Percentiles rank a stretch among this genome's conserved stretches.
Evolutionary conservation across 2,113 vertebrate genomes (phyloP).

Genomic region (Gorsachius goisagi): DNA sequence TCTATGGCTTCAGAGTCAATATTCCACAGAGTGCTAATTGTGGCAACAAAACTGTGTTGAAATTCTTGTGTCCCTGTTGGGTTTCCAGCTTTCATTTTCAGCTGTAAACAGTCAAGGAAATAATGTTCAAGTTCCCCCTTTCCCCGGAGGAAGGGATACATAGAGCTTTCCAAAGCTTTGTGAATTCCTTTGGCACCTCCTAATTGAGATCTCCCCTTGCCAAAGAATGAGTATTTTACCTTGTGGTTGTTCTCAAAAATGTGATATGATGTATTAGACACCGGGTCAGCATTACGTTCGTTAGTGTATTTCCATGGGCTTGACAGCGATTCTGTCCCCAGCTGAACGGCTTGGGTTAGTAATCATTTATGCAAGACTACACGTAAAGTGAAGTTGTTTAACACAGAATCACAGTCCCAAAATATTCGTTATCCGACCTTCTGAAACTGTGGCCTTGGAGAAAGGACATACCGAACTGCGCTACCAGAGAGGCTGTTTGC

Average conservation of each 20-base stretch:
- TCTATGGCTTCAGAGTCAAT: not conserved
- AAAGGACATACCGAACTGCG: not conserved
- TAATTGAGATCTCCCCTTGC: not conserved
- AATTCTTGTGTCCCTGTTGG: not conserved
- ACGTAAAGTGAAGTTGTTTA: not conserved
- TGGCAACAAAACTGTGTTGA: not conserved
- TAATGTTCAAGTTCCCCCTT: not conserved
- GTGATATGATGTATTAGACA: not conserved
- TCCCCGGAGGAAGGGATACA: not conserved
- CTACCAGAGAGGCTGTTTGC: not conserved
- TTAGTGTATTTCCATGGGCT: not conserved
- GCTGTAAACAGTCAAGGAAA: conserved; percentile 1
- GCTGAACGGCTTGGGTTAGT: not conserved
- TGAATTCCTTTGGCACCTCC: conserved; percentile 37
- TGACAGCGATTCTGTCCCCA: not conserved
- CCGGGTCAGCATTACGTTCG: not conserved
- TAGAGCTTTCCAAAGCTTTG: conserved; percentile 15
- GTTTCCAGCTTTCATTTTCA: conserved; percentile 8
- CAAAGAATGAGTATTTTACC: conserved; percentile 45
- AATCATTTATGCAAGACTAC: not conserved
- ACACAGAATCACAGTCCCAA: not conserved
- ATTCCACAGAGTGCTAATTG: not conserved
- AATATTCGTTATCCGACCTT: not conserved
- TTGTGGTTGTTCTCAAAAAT: conserved; percentile 8
- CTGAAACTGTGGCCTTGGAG: not conserved